Conservation (phyloP, 2,888 invertebrate species). For the Apoda limacodes region DNA sequence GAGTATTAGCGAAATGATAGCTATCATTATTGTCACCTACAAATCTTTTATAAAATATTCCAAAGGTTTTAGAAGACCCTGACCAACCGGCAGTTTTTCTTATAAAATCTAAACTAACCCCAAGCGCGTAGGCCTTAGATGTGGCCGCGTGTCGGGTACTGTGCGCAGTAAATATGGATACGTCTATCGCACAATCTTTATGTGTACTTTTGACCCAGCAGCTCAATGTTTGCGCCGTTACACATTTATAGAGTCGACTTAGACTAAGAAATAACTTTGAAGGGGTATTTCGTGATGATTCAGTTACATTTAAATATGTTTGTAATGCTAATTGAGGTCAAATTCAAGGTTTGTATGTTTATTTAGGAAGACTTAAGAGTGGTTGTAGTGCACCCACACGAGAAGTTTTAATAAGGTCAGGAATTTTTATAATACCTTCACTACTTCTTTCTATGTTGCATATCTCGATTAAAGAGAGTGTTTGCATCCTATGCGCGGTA, state of each 20-base stretch:
- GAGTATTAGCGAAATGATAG: too few species aligned
- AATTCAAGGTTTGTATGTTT: too few species aligned
- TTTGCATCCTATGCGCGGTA: slow-evolving; percentile 7
- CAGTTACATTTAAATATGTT: slow-evolving; percentile 4
- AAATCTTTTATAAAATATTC: too few species aligned
- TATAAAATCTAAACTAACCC: slow-evolving; percentile 7
- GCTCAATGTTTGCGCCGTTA: slow-evolving; percentile 12
- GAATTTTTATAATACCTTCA: too few species aligned
- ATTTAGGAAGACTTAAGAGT: too few species aligned
- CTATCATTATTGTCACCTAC: too few species aligned
- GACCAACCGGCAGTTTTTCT: slow-evolving; percentile 7
- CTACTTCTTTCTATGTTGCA: too few species aligned
- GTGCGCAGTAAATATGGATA: slow-evolving; percentile 15
- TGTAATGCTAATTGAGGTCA: slow-evolving; percentile 11
- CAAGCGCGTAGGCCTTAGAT: slow-evolving; percentile 9
- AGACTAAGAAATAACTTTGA: slow-evolving; percentile 10
- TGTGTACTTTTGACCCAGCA: slow-evolving; percentile 16
- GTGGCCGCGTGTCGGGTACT: slow-evolving; percentile 20
- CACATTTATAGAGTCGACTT: slow-evolving; percentile 13
- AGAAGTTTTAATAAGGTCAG: too few species aligned
- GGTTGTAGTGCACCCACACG: too few species aligned
- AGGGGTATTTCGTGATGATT: slow-evolving; percentile 5
- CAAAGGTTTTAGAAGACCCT: too few species aligned
- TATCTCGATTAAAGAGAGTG: too few species aligned
- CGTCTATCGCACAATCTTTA: slow-evolving; percentile 14